Base-by-base conservation (phyloP, 2,113 vertebrate genomes). In the Pollimyrus isidori region DNA sequence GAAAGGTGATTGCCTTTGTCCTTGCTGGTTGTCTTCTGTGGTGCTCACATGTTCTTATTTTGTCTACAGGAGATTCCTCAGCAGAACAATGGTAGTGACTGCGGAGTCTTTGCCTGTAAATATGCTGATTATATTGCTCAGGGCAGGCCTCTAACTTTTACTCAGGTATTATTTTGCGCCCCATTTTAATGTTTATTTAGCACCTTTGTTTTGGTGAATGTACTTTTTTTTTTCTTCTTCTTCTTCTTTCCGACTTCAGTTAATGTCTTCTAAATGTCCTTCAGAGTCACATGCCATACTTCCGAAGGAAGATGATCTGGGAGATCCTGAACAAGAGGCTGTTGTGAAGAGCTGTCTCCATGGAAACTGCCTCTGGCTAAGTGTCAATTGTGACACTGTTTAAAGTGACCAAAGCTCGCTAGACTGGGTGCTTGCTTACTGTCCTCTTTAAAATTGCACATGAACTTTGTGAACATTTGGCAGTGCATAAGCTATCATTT, bases 31-130 rank as follows among this genome's bases (percentile, higher is more conserved):
- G 52, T 50, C 11, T 80, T 42, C n/a, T 42, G 9, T 48, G 82
- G 49, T 76, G 26, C 52, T 84, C 82, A 76, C 48, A 26, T 48
- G 69, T 62, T 35, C n/a, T 89, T 10, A 89, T 73, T 91, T 3
- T 65, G 19, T 85, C 46, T 90, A 0, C 23, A 99, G 98, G 98
- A 98, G 91, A 97, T 99, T 93, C 98, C 98, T 84, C 98, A 98
- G 53, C 98, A 99, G 91, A 90, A 62, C 62, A 99, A 99, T 86
- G 96, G 97, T 56, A 98, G 95, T 30, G 98, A 99, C 93, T 99
- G 98, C 42, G 97, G 98, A 17, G 97, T 99, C 90, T 99, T 99
- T 94, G 90, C 94, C 90, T 99, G 98, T 97, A 98, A 97, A 96
- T 99, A 97, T 1, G 97, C 97, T 0, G 97, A 99, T 91, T 98